Conservation (phyloP, 2,888 invertebrate species). For the Leptopterna dolabrata region DNA sequence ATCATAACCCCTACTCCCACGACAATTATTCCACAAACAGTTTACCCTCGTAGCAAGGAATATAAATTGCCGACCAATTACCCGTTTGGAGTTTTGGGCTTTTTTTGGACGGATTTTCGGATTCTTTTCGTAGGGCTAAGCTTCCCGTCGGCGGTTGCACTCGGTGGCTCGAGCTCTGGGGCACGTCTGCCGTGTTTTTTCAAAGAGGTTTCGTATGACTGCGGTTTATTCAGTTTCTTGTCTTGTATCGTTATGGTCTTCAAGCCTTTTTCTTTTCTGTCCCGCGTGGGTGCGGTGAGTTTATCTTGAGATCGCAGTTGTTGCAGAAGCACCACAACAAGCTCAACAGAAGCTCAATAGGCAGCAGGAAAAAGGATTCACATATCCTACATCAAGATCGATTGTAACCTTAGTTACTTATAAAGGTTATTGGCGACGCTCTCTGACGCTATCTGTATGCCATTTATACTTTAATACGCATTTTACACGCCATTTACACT, state of each 20-base stretch:
- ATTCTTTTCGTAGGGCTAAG: background rate
- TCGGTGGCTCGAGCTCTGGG: background rate
- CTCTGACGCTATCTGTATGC: too few relatives aligned
- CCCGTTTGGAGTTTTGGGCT: background rate
- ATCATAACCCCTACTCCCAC: slow-evolving; percentile 45
- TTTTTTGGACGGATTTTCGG: background rate
- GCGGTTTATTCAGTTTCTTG: background rate
- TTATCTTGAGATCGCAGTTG: background rate
- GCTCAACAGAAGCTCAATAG: background rate
- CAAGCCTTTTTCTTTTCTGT: background rate
- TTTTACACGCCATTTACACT: too few relatives aligned
- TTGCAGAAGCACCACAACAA: background rate
- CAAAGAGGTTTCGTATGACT: background rate
- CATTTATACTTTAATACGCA: too few relatives aligned
- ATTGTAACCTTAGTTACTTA: background rate
- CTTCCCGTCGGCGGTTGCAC: background rate
- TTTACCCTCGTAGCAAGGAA: background rate
- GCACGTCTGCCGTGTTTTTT: background rate
- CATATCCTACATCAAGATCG: background rate
- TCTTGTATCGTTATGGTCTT: background rate
- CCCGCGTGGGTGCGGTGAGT: background rate
- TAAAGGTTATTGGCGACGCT: too few relatives aligned
- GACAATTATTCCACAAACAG: slow-evolving; percentile 21
- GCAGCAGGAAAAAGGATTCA: background rate
- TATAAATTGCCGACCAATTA: slow-evolving; percentile 34